Evolutionary conservation across 2,888 invertebrate species (phyloP), one percentile per base, ranked within the genome.

Genomic region (Temnothorax rugatulus): DNA sequence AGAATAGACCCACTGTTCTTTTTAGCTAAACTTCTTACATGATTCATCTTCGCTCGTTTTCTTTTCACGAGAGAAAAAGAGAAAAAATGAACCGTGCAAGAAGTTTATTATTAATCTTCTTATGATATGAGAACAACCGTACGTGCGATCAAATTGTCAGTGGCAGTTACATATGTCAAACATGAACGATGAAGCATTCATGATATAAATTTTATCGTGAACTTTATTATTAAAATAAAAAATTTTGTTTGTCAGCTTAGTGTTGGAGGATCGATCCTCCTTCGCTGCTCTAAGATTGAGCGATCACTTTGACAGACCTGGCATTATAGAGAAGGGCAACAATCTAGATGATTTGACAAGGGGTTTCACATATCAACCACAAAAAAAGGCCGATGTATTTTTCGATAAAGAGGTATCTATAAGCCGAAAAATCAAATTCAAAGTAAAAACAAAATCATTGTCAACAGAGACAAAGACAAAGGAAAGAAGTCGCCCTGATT

Each of bases 351-450:
- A 97, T 85, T 95, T 98, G 79, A 96, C 97, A 0, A 95, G 98
- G 95, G 98, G 98, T 9, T 95, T 98, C 92, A 95, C 97, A 4
- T 97, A 97, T 18, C 98, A 98, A 93, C 97, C 97, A 0, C 96
- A 97, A 94, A 96, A 97, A 92, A 96, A 96, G 89, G 97, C 97
- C 85, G 98, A 98, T 94, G 97, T 96, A 88, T 97, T 96, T 95
- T 97, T 97, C 95, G 97, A 97, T 90, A 96, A 95, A 83, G 98
- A 98, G 95, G 97, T 97, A 84, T 95, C 25, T 47, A 47, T 61
- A 7, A 47, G 34, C 7, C 5, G 25, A 47, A 25, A 21, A 47
- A 47, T 18, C 21, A 18, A n/a, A 71, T 2, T 25, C 0, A 34
- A 0, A 69, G 13, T 44, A 25, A 41, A 57, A 44, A 13, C 25